Base-by-base conservation (phyloP, 2,113 vertebrate genomes). In the Hepsetus odoe region DNA sequence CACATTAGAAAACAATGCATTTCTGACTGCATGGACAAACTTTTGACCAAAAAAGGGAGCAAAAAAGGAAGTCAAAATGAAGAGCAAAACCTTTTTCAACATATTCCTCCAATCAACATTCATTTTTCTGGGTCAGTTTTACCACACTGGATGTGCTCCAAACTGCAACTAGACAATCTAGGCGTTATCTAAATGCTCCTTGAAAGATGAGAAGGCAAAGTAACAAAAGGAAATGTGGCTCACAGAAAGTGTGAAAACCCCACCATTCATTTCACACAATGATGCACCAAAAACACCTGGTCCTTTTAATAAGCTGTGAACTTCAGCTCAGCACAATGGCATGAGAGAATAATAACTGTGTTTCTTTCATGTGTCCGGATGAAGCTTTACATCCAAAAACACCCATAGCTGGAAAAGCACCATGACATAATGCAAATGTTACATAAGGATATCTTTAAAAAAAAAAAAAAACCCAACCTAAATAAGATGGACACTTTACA, bases 211-310 rank as follows among this genome's bases (percentile, higher is more conserved):
- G 59, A 64, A 64, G 16, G n/a, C n/a, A 1, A 35, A 20, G 35
- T 10, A 10, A 64, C 20, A 64, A 64, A 64, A 62, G 59, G 59
- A 64, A 35, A 11, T n/a, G n/a, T n/a, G n/a, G n/a, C n/a, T n/a
- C 58, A 11, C 11, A 61, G 58, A 11, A 30, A 61, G 14, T 2
- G 13, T 61, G 58, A 30, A 8, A 16, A 24, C 16, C 58, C 28
- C 58, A 11, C 14, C 14, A 30, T 18, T 30, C 2, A 30, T 16
- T 14, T 14, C 58, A 9, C 26, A 61, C 24, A 16, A 13, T 3
- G 58, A 24, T 61, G 2, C 56, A 11, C 12, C 24, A 59, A 46
- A 59, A 28, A 6, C 18, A 13, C 55, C 10, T 13, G 9, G 24
- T 1, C 13, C 58, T 61, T 30, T 30, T 11, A 61, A 14, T 61